Evolutionary conservation across 1,140 invertebrate genomes (phyloP), one percentile per base, ranked within the genome.

Genomic region (Diachasmimorpha longicaudata): DNA sequence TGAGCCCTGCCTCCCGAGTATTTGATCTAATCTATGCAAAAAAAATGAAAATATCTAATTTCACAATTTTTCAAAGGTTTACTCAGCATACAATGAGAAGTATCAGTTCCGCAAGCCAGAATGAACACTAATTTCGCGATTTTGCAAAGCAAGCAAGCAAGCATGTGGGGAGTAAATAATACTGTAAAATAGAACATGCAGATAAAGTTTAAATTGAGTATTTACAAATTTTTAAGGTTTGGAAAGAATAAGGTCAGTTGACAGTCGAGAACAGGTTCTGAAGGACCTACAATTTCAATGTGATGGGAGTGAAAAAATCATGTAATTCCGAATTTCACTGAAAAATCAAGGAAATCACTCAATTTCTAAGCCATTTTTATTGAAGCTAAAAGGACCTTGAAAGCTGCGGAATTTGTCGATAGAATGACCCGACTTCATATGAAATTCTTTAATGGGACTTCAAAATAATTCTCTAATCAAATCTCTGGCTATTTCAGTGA

Each of bases 1-100:
- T 37, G 95, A 96, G 80, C 96, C 96, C 90, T 95, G 94, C 89
- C 97, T 96, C 75, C 97, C 97, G 79, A 98, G 92, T 87, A 98
- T 98, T 90, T 96, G 94, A 90, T 98, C 97, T 89, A 98, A 91
- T 89, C 96, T 97, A 81, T 71, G 80, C 75, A 78, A 76, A 78
- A 74, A 31, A 77, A 77, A 52, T 46, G 31, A 74, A 72, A 72
- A 55, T n/a, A 9, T 48, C 14, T 37, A 13, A 16, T 68, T 68
- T 13, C 36, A 25, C 10, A 37, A 68, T 39, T 36, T 36, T 37
- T 39, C 0, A n/a, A 37, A 8, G 36, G 5, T 25, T 37, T 39
- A 16, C n/a, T 68, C 8, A 31, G 25, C 58, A 31, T 25, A 66
- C 25, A 25, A 31, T 31, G 25, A 31, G 63, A 19, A 21, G 3